Conservation (phyloP, 92 coral and sea anemone species). For the Micromussa lordhowensis region DNA sequence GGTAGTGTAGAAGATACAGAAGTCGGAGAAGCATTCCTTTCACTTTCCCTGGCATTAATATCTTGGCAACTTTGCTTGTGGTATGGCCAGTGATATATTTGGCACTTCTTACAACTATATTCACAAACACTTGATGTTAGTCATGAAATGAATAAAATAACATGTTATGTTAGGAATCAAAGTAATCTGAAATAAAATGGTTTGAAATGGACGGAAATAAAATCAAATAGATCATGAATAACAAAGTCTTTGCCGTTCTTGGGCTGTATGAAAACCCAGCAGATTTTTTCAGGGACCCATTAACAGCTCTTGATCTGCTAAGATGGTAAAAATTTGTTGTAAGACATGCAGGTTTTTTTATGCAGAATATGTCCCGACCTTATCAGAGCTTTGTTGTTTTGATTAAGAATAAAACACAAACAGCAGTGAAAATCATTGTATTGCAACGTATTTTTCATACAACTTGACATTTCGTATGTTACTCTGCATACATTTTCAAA, state of each 20-base stretch:
- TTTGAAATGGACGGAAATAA: background rate
- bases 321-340: background rate
- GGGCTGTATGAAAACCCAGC: background rate
- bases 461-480: too few species aligned
- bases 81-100: conserved; percentile 73
- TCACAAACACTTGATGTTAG: background rate
- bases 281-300: too few species aligned
- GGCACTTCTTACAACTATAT: conserved; percentile 79
- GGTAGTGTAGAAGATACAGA: too few species aligned
- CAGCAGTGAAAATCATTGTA: too few species aligned
- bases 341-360: background rate
- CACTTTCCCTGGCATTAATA: background rate
- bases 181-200: background rate
- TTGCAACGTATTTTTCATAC: too few species aligned
- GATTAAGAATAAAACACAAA: too few species aligned
- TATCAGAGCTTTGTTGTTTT: too few species aligned
- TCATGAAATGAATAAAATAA: background rate
- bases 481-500: too few species aligned
- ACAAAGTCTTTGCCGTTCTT: background rate
- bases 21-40: background rate
- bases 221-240: too few species aligned
- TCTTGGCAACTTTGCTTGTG: conserved; percentile 66
- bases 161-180: background rate
- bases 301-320: background rate
- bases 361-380: too few species aligned